Evolutionary conservation across 2,113 vertebrate species (phyloP), one percentile per base, ranked within the genome.

Genomic region (Vimba vimba): DNA sequence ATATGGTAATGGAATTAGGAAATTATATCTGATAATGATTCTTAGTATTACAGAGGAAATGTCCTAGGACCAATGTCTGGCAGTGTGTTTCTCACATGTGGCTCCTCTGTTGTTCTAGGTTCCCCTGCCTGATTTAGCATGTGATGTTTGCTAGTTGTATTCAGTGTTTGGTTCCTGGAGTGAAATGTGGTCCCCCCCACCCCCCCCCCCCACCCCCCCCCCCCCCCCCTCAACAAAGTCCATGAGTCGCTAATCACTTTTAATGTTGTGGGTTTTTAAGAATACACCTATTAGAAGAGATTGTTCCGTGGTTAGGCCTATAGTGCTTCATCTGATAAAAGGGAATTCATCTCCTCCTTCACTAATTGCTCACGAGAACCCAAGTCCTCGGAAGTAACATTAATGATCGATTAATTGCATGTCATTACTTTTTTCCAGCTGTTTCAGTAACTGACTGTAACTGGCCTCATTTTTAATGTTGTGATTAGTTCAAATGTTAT

Each of bases 291-390:
- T 62, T 80, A 62, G 57, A 62, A 17, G 11, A 13, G 12, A 69
- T 33, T 39, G 19, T 25, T 15, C 13, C 39, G 23, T n/a, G 76
- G 55, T 79, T 62, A 15, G 21, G 30, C 3, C 27, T 79, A 39
- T n/a, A 79, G 57, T 79, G 57, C 36, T 79, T 62, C 11, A 23
- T 78, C 12, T 79, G 55, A 60, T 43, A n/a, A 62, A 11, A 77
- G 15, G 17, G 25, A 77, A 19, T 52, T 60, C 11, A 62, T 43
- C 12, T 25, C 74, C 39, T 23, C 19, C 68, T 11, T 71, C 68
- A 39, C 68, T 71, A 71, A 71, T 71, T 71, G 33, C 8, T 21
- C 33, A 39, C 33, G 9, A 23, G 2, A 36, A 4, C 19, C 30
- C 68, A 71, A 11, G 4, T 71, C 23, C 33, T 71, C 33, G 33